Evolutionary conservation across 1,140 invertebrate species (phyloP), one percentile per base, ranked within the genome.

Genomic region (Sitobion miscanthi): DNA sequence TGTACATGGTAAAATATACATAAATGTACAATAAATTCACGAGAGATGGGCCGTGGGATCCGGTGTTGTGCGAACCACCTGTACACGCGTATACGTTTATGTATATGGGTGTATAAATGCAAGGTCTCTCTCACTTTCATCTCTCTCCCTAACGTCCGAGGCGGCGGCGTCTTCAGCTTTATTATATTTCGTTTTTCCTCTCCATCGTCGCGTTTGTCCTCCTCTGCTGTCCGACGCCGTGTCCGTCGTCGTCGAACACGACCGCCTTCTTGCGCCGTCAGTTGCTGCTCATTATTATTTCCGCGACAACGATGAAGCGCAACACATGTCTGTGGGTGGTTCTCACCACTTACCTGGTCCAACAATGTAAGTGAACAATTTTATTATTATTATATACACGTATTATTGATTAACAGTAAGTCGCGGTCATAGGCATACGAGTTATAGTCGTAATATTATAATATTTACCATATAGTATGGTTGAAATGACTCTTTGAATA

Each of bases 221-320:
- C 23, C 42, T 86, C 85, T 35, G n/a, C n/a, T 30, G 45, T 14
- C 25, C 47, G 47, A 20, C 77, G 62, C n/a, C 69, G 42, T 42
- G 7, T n/a, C n/a, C 69, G 45, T 25, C 45, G 54, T n/a, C 77
- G 47, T 83, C 69, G 69, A 92, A 92, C 91, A n/a, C 45, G 42
- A 89, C n/a, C 49, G 49, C 49, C 87, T n/a, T 47, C 47, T 35
- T 54, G 49, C 47, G 21, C 77, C 77, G 77, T 38, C 82, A 82
- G 91, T 82, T n/a, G 35, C 42, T 77, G 38, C 30, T 82, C 47
- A 52, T 93, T 85, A 52, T 93, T 93, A 86, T 86, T 86, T 54
- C 69, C 91, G 82, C 21, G 82, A 92, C 91, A 85, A 92, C 91
- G 91, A 93, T 93, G 91, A 93, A 93, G 91, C 91, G 91, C 91